Evolutionary conservation across 92 coral and sea anemone genomes (phyloP), one percentile per base, ranked within the genome.

Genomic region (Epizoanthus illoricatus): DNA sequence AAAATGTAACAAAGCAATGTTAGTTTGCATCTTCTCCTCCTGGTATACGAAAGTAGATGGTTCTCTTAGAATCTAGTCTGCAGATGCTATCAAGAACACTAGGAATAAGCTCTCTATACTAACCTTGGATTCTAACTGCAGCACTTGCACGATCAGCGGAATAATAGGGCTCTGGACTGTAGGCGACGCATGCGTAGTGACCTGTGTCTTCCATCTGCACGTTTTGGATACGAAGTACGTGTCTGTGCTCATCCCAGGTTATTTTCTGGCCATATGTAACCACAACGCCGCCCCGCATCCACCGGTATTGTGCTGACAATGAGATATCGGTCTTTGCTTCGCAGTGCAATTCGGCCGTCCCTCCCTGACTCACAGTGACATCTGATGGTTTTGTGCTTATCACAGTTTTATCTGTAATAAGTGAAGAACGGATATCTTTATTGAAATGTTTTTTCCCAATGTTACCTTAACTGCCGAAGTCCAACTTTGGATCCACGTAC

Each of bases 261-360:
- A 24, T 21, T 55, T 54, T 60, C 10, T 73, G n/a, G 58, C 7
- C 28, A 73, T 73, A 73, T 7, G n/a, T n/a, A 54, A 73, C 40
- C 7, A 15, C 65, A 4, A 49, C 20, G 16, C 40, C 63, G 33
- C 55, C 63, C 39, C 16, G 49, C 4, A 73, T 33, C 79, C 79
- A 73, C 3, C 45, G 52, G 12, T 73, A 73, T 8, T 52, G 64
- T 8, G 21, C 41, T n/a, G 79, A 18, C 65, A 73, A 55, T 7
- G 42, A 52, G 5, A 19, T 42, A 16, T 73, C 79, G 79, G 79
- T 36, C 47, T 55, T 24, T 11, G 64, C 79, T 57, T 73, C 19
- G 63, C 79, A 73, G 17, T 54, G 65, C 13, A 73, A n/a, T n/a
- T 73, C 79, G 7, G 79, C 63, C 9, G 47, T 73, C 20, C 33